phyloP scores from a whole-genome alignment of 2,888 invertebrate species.

The Pseudococcus jackbeardsleyi region DNA sequence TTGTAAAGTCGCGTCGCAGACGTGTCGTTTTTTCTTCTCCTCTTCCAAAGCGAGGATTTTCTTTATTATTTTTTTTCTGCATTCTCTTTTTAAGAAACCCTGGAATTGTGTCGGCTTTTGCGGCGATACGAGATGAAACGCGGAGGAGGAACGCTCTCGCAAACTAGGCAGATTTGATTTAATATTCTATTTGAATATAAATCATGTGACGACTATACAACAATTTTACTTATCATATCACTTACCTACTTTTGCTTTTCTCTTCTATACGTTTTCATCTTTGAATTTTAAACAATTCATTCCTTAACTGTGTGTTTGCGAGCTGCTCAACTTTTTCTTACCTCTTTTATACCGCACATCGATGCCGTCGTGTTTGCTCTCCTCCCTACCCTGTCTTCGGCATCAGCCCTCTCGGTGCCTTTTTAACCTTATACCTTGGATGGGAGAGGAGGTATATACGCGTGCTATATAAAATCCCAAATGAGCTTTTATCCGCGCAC shows the following conservation, averaged over 20 bases:
- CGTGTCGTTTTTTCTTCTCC: not conserved
- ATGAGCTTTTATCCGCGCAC: constrained; percentile 15
- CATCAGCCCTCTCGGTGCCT: not conserved
- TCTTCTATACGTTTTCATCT: constrained; percentile 5
- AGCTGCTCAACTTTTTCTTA: constrained; percentile 36
- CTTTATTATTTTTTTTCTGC: not conserved
- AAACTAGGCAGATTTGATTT: constrained; percentile 51
- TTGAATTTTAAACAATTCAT: constrained; percentile 55
- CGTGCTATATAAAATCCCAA: constrained; percentile 39
- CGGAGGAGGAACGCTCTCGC: not conserved
- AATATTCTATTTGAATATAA: constrained; percentile 60
- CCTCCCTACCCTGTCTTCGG: not conserved
- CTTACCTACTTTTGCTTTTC: constrained; percentile 54
- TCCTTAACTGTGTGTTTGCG: constrained; percentile 46
- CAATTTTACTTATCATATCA: constrained; percentile 56
- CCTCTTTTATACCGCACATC: constrained; percentile 11
- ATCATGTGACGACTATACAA: constrained; percentile 58
- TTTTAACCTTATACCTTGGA: not conserved
- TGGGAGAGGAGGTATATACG: not conserved
- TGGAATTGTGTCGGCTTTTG: constrained; percentile 4
- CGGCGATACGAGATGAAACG: not conserved
- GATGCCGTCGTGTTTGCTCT: not conserved
- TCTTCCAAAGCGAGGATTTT: not conserved
- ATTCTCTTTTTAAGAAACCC: constrained; percentile 17
- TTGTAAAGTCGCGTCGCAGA: not conserved